Evolutionary conservation across 2,888 invertebrate genomes (phyloP).

Genomic region (Meloe dianella): DNA sequence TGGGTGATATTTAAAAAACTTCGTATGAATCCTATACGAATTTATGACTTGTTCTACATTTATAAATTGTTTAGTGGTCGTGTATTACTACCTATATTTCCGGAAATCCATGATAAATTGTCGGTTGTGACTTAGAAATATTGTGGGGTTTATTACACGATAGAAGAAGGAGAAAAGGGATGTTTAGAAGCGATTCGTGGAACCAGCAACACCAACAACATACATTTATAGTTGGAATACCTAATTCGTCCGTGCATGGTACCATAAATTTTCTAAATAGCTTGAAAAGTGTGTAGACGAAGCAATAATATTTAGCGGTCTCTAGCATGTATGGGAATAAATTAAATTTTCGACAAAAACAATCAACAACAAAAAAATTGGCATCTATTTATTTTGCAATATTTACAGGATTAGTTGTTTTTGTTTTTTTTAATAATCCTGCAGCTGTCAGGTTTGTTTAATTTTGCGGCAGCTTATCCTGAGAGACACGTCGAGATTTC

Average conservation of each 20-base stretch:
- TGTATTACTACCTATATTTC: slow-evolving; percentile 25
- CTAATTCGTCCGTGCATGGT: slow-evolving; percentile 40
- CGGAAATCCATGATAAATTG: slow-evolving; percentile 36
- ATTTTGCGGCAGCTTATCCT: too few species aligned
- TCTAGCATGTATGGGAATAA: neutral
- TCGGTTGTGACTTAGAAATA: slow-evolving; percentile 26
- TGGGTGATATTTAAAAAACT: neutral
- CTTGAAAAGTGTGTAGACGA: slow-evolving; percentile 35
- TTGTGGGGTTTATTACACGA: slow-evolving; percentile 31
- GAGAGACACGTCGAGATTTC: too few species aligned
- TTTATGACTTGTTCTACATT: neutral
- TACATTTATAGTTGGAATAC: slow-evolving; percentile 26
- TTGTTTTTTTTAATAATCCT: too few species aligned
- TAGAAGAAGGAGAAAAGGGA: slow-evolving; percentile 16
- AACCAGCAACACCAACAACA: neutral
- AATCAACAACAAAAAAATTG: too few species aligned
- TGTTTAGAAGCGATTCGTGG: slow-evolving; percentile 8
- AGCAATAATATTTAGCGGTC: neutral
- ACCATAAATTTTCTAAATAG: slow-evolving; percentile 39
- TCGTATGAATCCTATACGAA: neutral
- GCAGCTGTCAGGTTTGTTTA: too few species aligned
- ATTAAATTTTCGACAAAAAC: neutral
- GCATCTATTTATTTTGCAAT: too few species aligned
- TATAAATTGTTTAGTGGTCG: slow-evolving; percentile 3
- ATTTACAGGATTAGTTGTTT: too few species aligned